Base-by-base conservation (phyloP, 2,888 invertebrate species). In the Harpalus rufipes region DNA sequence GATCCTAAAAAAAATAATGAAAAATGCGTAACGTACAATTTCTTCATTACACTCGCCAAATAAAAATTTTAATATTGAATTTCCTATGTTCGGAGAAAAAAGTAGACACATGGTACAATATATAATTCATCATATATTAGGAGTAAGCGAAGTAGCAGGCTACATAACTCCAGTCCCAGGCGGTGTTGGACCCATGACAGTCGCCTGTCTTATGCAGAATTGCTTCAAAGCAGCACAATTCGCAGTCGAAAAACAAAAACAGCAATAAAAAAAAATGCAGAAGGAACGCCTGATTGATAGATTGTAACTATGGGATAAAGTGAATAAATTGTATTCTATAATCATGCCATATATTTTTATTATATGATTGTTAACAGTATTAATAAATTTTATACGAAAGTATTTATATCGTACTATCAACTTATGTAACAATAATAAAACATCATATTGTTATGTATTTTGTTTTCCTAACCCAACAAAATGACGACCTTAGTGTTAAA, bases 101-200 rank as follows among this genome's bases (percentile, higher is more conserved):
- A n/a, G n/a, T n/a, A n/a, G n/a, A n/a, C n/a, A n/a, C n/a, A n/a
- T n/a, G n/a, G n/a, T n/a, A n/a, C n/a, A n/a, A n/a, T n/a, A n/a
- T n/a, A n/a, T n/a, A 51, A 51, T 51, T 51, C 5, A 51, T 51
- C 0, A 51, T 51, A 51, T 12, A 51, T 12, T 92, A 95, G 94
- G 93, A 90, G 97, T 97, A 0, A 93, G 93, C 85, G 93, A 96
- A 91, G 93, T 97, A 25, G 98, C 97, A 7, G 96, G 96, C 8
- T 93, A 95, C 81, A 95, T 98, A 72, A 97, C 97, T 0, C 97
- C 98, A 0, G 98, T 98, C 0, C 98, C 98, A 0, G 95, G 98
- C 1, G 98, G 98, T 1, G 98, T 97, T 4, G 98, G 98, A 0
- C 98, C 98, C 0, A 96, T 98, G 96, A 98, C 98, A 0, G 97